phyloP scores from a whole-genome alignment of 1,140 invertebrate species.

The Acromyrmex charruanus region DNA sequence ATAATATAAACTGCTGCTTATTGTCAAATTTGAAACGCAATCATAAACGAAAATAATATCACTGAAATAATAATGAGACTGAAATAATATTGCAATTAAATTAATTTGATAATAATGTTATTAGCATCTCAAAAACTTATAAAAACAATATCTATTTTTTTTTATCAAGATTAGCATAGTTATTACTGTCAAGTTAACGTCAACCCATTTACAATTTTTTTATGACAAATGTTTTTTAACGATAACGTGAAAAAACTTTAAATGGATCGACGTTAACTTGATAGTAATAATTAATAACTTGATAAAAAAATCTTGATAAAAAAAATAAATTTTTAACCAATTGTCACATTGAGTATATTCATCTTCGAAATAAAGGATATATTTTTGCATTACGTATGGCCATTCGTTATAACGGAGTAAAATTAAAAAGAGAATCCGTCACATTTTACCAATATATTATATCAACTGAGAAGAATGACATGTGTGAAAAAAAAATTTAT shows the following conservation, averaged over 20 bases:
- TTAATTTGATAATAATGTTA: too few relatives aligned
- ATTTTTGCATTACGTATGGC: not conserved
- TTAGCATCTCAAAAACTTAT: too few relatives aligned
- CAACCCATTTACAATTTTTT: not conserved
- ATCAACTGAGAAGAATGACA: not conserved
- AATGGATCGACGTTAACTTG: not conserved
- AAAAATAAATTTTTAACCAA: not conserved
- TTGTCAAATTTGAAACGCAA: too few relatives aligned
- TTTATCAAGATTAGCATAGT: not conserved
- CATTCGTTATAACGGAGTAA: not conserved
- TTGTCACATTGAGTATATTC: not conserved
- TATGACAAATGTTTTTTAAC: too few relatives aligned
- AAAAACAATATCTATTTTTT: not conserved
- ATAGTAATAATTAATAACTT: not conserved
- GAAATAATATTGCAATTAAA: too few relatives aligned
- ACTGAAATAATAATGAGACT: too few relatives aligned
- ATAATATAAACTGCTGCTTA: too few relatives aligned
- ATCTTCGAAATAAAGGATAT: not conserved
- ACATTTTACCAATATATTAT: slow-evolving; percentile 16
- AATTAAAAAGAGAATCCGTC: not conserved
- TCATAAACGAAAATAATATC: too few relatives aligned
- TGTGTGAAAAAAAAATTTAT: not conserved
- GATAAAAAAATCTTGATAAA: not conserved
- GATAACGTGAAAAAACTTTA: not conserved
- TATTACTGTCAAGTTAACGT: not conserved